phyloP scores from a whole-genome alignment of 2,797 vertebrate species.

The Cynopterus sphinx region DNA sequence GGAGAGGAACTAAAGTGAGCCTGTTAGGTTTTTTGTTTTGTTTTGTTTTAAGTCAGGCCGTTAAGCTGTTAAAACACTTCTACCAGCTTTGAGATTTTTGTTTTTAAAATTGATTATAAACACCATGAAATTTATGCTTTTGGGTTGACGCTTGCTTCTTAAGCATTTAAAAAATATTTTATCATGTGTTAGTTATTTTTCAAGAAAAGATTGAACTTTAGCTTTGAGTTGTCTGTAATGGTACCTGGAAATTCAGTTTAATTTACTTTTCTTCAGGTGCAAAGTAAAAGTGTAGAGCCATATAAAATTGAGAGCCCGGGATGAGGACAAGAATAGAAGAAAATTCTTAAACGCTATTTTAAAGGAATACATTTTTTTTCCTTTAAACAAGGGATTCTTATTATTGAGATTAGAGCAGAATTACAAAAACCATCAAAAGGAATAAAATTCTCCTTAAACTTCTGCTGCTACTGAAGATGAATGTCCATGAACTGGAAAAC shows the following conservation, averaged over 20 bases:
- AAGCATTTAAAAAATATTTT: constrained; percentile 6
- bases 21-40: background rate
- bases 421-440: background rate
- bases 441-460: constrained; percentile 23
- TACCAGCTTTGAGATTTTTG: constrained; percentile 20
- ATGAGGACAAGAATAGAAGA: background rate
- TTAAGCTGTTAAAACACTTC: background rate
- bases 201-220: constrained; percentile 10
- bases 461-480: background rate
- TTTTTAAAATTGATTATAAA: constrained; percentile 12
- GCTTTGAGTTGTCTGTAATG: background rate
- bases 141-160: background rate
- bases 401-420: constrained; percentile 14
- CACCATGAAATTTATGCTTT: background rate
- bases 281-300: background rate
- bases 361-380: background rate
- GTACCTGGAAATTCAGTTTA: constrained; percentile 18
- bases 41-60: background rate
- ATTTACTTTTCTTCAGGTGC: background rate
- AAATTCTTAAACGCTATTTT: constrained; percentile 26
- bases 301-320: background rate
- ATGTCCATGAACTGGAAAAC: background rate
- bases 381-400: background rate
- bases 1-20: background rate
- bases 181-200: background rate